Evolutionary conservation across 2,888 invertebrate species (phyloP), one percentile per base, ranked within the genome.

Genomic region (Cryptophagus acutangulus): DNA sequence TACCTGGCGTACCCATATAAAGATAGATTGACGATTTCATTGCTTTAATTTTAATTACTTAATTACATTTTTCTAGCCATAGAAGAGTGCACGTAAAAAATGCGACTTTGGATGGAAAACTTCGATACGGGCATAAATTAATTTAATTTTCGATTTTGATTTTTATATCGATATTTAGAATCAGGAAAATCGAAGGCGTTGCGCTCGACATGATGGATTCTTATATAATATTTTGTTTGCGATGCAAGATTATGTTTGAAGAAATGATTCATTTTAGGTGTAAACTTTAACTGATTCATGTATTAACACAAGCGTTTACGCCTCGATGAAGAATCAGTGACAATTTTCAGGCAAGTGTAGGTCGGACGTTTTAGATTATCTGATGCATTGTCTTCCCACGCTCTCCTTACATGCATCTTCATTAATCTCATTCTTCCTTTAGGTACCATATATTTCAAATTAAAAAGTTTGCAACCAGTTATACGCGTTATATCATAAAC

Each of bases 51-150:
- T 8, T 20, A 20, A 20, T 20, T 20, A 20, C 24, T 20, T n/a
- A 8, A 20, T 20, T 20, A 20, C n/a, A 20, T 20, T 20, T 20
- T 20, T 20, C n/a, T 20, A 20, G n/a, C 6, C n/a, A 20, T 20
- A 20, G 24, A 8, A 8, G 24, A 8, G n/a, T 8, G 24, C n/a
- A 20, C 6, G 24, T 20, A n/a, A n/a, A n/a, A n/a, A n/a, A n/a
- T n/a, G n/a, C n/a, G n/a, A n/a, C n/a, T n/a, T n/a, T n/a, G n/a
- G 24, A 8, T 20, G 6, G 24, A n/a, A 20, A 8, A 8, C n/a
- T 20, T 20, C n/a, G 24, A 20, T 20, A 20, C 6, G 24, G 24
- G 24, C 24, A 20, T 20, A 20, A 20, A 20, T 20, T 20, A 20
- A 20, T 20, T 20, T 8, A 8, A 20, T 8, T 20, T 20, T 6